phyloP scores from a whole-genome alignment of 1,140 invertebrate species.

The Calephelis nemesis region DNA sequence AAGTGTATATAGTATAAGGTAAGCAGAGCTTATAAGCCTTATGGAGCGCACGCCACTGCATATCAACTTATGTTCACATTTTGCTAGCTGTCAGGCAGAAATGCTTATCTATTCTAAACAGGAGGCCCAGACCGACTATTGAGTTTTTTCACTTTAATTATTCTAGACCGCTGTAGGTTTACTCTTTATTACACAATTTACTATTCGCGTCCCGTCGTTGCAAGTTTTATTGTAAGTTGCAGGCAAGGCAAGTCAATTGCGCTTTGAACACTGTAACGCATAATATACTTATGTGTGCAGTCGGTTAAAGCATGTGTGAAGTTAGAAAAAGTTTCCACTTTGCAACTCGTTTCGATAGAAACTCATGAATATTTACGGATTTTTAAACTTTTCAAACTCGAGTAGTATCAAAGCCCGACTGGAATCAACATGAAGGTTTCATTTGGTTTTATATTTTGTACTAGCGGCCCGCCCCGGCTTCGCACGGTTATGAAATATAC shows the following conservation, averaged over 20 bases:
- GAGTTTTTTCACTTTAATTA: neutral
- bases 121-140: no score
- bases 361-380: slow-evolving; percentile 30
- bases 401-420: neutral
- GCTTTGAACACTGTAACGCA: slow-evolving; percentile 47
- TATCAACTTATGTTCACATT: no score
- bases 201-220: slow-evolving; percentile 36
- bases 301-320: slow-evolving; percentile 29
- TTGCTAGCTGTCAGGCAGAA: no score
- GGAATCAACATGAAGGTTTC: neutral
- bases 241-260: slow-evolving; percentile 58
- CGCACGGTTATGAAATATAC: no score
- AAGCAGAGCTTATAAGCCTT: no score
- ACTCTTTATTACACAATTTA: slow-evolving; percentile 29
- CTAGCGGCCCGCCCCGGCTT: no score
- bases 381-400: slow-evolving; percentile 3
- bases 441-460: neutral
- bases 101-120: no score
- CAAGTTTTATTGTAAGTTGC: slow-evolving; percentile 64
- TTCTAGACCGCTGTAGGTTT: slow-evolving; percentile 17
- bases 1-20: no score
- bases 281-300: slow-evolving; percentile 30
- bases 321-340: slow-evolving; percentile 35
- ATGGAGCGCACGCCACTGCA: no score
- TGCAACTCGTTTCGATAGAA: slow-evolving; percentile 29